Percentiles rank a stretch among this genome's conserved stretches.
These are phyloP conservation scores for Engystomops pustulosus DNA, from an alignment of 2,113 vertebrate genomes.

Conservation along the genomic window DNA sequence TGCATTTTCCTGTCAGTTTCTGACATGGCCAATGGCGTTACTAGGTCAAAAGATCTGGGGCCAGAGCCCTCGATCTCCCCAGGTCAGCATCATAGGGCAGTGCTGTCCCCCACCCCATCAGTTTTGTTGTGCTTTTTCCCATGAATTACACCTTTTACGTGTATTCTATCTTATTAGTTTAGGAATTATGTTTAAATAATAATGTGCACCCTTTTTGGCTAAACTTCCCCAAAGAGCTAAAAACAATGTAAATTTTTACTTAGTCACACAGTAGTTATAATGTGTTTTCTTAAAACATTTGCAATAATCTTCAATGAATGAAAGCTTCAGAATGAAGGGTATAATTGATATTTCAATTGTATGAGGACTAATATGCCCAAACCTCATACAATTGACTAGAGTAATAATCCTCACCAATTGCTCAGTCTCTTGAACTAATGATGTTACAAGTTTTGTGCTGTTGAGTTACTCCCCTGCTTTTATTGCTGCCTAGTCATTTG, in stretches of 20 bases:
- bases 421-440: slow-evolving; percentile 53
- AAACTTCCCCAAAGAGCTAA: background rate
- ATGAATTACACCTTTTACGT: too few relatives aligned
- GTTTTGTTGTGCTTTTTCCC: too few relatives aligned
- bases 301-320: background rate
- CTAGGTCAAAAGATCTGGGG: too few relatives aligned
- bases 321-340: background rate
- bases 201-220: background rate
- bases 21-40: too few relatives aligned
- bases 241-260: background rate
- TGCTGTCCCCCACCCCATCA: too few relatives aligned
- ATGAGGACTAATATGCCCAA: background rate
- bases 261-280: background rate
- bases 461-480: slow-evolving; percentile 29
- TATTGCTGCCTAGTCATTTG: slow-evolving; percentile 42
- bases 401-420: slow-evolving; percentile 46
- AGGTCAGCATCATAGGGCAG: too few relatives aligned
- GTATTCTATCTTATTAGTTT: background rate
- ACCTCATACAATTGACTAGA: slow-evolving; percentile 13
- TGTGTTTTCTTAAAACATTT: background rate
- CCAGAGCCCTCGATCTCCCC: too few relatives aligned
- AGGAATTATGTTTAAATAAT: background rate
- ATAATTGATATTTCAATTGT: slow-evolving; percentile 22
- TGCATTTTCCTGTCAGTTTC: too few relatives aligned
- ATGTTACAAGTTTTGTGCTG: slow-evolving; percentile 43